Evolutionary conservation across 2,888 invertebrate genomes (phyloP).

Genomic region (Koerneria pararmatus): DNA sequence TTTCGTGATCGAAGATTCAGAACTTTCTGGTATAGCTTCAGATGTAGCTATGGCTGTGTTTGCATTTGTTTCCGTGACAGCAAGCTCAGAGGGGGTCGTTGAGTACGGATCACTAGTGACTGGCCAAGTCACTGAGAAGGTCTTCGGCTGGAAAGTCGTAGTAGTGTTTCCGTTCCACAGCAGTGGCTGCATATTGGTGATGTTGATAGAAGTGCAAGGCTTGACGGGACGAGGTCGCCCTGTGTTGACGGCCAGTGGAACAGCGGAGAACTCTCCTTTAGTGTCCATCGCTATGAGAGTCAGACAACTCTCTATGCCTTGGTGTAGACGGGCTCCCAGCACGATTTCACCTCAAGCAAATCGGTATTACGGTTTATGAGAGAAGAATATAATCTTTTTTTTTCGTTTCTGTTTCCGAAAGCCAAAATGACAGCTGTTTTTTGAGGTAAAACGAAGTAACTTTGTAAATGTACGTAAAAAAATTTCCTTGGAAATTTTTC

Average conservation of each 20-base stretch:
- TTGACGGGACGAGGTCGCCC: slow-evolving; percentile 10
- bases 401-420: too few relatives aligned
- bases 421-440: too few relatives aligned
- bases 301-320: slow-evolving; percentile 7
- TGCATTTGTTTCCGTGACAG: not conserved
- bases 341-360: slow-evolving; percentile 19
- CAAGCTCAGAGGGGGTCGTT: not conserved
- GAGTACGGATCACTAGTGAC: not conserved
- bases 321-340: not conserved
- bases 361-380: not conserved
- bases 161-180: slow-evolving; percentile 3
- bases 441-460: too few relatives aligned
- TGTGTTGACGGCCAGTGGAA: slow-evolving; percentile 15
- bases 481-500: too few relatives aligned
- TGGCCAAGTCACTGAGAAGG: not conserved
- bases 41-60: too few relatives aligned
- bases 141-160: not conserved
- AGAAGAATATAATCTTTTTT: not conserved
- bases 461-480: too few relatives aligned
- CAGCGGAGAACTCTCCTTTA: slow-evolving; percentile 4
- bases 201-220: not conserved
- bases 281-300: slow-evolving; percentile 14
- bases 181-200: slow-evolving; percentile 4
- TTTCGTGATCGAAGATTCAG: not conserved
- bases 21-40: not conserved